Evolutionary conservation across 2,113 vertebrate genomes (phyloP).

Genomic region (Genyomyrus donnyi): DNA sequence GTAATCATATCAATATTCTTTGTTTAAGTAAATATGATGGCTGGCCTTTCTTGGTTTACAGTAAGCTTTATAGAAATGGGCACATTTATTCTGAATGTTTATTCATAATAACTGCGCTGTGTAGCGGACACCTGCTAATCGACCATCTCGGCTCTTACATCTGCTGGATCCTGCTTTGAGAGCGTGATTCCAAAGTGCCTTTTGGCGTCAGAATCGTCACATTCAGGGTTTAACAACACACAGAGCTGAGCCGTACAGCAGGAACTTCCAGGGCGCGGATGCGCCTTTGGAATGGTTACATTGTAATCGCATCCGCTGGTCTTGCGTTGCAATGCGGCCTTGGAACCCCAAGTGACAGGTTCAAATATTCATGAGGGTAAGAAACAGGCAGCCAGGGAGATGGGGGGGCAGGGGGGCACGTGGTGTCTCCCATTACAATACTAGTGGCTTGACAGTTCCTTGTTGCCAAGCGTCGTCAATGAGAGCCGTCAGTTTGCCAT

Average conservation of each 20-base stretch:
- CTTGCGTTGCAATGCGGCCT: not conserved
- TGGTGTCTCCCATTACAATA: not conserved
- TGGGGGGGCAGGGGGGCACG: not conserved
- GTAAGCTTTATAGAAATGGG: not conserved
- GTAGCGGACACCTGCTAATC: not conserved
- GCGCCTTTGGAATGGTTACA: not conserved
- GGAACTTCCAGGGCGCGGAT: not conserved
- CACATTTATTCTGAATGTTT: not conserved
- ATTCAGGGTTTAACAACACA: not conserved
- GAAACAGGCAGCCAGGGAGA: not conserved
- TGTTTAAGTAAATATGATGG: not conserved
- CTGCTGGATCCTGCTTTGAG: not conserved
- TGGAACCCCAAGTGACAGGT: not conserved
- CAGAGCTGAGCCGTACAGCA: not conserved
- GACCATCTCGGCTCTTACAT: not conserved
- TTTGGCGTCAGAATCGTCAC: not conserved
- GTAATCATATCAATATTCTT: not conserved
- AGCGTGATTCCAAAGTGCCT: not conserved
- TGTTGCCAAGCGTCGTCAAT: constrained; percentile 12
- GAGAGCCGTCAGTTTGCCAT: not conserved
- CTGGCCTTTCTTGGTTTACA: not conserved
- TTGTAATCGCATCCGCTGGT: not conserved
- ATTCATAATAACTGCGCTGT: not conserved
- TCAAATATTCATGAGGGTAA: constrained; percentile 16
- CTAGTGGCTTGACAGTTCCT: not conserved